A percentile compares a stretch with the other conserved stretches of the same genome.
Evolutionary conservation across 1,140 invertebrate species (phyloP).

Genomic region (Papilio aristodemus): DNA sequence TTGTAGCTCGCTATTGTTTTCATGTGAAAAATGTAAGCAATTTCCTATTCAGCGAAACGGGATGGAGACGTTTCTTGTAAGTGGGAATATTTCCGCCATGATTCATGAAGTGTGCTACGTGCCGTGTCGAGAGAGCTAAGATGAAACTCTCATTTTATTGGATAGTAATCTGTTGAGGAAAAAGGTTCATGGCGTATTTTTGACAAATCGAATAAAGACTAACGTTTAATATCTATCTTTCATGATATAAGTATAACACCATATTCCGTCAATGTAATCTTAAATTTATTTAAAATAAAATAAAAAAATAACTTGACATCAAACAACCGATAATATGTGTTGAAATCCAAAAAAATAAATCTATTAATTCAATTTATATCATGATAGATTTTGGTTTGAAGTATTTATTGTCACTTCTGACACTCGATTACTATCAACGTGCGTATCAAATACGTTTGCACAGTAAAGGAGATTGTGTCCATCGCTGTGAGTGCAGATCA

Average conservation of each 20-base stretch:
- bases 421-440: conserved; percentile 1
- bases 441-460: conserved; percentile 22
- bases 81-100: conserved; percentile 19
- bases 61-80: conserved; percentile 36
- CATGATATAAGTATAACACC: no score
- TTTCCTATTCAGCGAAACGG: conserved; percentile 49
- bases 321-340: no score
- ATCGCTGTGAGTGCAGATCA: conserved; percentile 28
- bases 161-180: background rate
- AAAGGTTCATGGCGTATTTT: background rate
- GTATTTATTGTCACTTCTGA: background rate
- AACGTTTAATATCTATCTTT: no score
- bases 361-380: no score
- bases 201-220: no score
- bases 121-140: background rate
- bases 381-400: background rate
- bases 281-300: no score
- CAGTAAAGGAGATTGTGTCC: conserved; percentile 19
- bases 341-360: no score
- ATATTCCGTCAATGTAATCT: no score
- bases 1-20: conserved; percentile 46
- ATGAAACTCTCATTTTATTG: background rate
- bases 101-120: conserved; percentile 10
- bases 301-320: no score
- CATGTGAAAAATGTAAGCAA: conserved; percentile 58